Evolutionary conservation across 2,888 invertebrate genomes (phyloP).

Genomic region (Pharmacophagus antenor): DNA sequence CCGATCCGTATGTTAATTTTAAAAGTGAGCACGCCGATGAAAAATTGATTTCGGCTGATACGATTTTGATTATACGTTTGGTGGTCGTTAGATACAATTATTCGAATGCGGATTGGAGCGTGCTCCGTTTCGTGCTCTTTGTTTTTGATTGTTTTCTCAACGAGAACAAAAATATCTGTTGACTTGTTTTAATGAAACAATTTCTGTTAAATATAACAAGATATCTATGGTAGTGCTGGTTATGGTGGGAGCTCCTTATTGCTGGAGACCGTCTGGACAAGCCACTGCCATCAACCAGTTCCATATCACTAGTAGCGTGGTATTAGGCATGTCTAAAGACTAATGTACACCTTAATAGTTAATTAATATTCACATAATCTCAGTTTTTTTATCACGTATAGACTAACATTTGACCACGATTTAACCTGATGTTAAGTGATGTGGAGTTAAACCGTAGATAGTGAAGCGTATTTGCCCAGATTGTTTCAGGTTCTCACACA

Average conservation of each 20-base stretch:
- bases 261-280: not conserved
- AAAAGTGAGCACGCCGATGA: conserved; percentile 67
- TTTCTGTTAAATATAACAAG: not conserved
- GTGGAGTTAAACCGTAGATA: too few relatives aligned
- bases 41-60: conserved; percentile 78
- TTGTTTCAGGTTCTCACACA: too few relatives aligned
- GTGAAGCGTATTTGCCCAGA: too few relatives aligned
- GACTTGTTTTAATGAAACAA: not conserved
- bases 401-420: too few relatives aligned
- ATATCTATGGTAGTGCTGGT: not conserved
- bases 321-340: too few relatives aligned
- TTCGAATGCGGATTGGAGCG: conserved; percentile 45
- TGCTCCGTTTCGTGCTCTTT: conserved; percentile 45
- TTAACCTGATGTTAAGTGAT: too few relatives aligned
- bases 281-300: too few relatives aligned
- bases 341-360: too few relatives aligned
- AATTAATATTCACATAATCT: too few relatives aligned
- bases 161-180: not conserved
- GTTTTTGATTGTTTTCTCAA: conserved; percentile 32
- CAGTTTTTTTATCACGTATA: too few relatives aligned
- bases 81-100: conserved; percentile 72
- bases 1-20: conserved; percentile 74
- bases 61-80: conserved; percentile 74
- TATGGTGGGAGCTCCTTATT: too few relatives aligned
- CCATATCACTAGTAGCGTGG: too few relatives aligned